Conservation (phyloP, 2,797 vertebrate genomes). For the Hypotaenidia philippensis region DNA sequence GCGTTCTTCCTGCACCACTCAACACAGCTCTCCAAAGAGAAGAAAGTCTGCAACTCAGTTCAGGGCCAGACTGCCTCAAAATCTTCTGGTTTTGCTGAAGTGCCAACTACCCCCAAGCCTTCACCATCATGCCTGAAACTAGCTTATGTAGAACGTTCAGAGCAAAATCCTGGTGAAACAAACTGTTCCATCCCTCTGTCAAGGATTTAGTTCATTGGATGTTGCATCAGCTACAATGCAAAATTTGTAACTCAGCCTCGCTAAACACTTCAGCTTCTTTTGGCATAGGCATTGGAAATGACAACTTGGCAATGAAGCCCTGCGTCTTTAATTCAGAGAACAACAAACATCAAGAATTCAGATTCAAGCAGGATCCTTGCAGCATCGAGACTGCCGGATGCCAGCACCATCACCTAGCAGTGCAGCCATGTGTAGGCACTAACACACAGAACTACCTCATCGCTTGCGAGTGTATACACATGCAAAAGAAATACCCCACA, state of each 20-base stretch:
- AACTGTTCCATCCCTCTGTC: neutral
- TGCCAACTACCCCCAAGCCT: neutral
- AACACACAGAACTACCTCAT: neutral
- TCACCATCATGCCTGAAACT: neutral
- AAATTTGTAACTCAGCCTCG: neutral
- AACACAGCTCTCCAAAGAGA: neutral
- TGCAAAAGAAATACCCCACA: neutral
- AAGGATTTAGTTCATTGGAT: neutral
- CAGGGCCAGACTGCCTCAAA: neutral
- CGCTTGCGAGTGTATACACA: fast-evolving
- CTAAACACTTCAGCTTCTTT: conserved; percentile 14
- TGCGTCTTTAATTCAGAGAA: conserved; percentile 28
- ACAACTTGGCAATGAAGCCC: conserved; percentile 2
- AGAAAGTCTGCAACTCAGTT: neutral
- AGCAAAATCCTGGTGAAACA: neutral
- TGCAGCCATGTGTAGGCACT: neutral
- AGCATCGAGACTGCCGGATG: neutral
- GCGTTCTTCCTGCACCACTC: neutral
- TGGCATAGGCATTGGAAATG: neutral
- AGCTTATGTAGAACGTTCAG: neutral
- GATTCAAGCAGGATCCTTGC: neutral
- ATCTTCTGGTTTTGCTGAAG: neutral
- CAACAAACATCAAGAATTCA: neutral
- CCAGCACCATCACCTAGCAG: neutral
- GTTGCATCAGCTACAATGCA: neutral